Conservation (phyloP, 2,113 vertebrate species). For the Sylvilagus bachmani region DNA sequence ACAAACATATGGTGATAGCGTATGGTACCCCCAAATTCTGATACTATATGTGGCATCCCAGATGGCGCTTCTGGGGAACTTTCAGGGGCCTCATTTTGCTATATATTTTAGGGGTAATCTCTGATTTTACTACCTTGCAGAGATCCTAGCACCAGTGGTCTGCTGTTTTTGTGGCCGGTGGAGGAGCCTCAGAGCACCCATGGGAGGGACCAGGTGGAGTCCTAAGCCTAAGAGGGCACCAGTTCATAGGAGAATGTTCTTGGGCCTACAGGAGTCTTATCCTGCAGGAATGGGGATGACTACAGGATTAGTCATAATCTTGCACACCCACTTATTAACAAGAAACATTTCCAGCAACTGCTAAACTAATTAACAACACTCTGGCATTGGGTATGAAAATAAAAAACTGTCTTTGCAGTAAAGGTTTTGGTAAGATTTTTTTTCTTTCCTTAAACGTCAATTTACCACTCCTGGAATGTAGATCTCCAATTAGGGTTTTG, state of each 20-base stretch:
- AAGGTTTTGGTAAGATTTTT: not conserved
- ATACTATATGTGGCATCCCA: too few relatives aligned
- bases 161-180: not conserved
- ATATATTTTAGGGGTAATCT: too few relatives aligned
- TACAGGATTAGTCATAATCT: not conserved
- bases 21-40: too few relatives aligned
- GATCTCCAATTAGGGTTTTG: not conserved
- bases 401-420: not conserved
- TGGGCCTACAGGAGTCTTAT: not conserved
- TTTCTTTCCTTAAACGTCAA: not conserved
- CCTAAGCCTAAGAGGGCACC: not conserved
- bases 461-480: not conserved
- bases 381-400: not conserved
- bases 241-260: not conserved
- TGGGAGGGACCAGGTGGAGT: too few relatives aligned
- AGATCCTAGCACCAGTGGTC: not conserved
- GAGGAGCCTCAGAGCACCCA: fast-evolving
- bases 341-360: not conserved
- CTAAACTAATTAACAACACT: not conserved
- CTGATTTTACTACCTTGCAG: too few relatives aligned
- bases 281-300: not conserved
- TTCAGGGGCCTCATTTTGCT: too few relatives aligned
- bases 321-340: not conserved
- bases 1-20: too few relatives aligned
- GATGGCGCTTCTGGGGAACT: too few relatives aligned